Base-by-base conservation (phyloP, 64 coral and sea anemone species). In the Dendronephthya gigantea region DNA sequence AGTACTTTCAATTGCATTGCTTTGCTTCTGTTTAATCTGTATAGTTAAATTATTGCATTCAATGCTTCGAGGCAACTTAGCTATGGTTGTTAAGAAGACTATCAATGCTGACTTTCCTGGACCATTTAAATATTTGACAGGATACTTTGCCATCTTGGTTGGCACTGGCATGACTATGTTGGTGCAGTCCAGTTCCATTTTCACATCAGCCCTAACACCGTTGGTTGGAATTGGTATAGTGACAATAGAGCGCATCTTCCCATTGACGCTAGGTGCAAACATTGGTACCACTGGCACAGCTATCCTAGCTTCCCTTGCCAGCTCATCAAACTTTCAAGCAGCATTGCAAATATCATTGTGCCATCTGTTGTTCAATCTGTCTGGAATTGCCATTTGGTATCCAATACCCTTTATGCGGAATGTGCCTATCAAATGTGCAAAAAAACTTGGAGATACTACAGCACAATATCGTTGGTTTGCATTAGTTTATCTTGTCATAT, bases 141-240 rank as follows among this genome's bases (percentile, higher is more conserved):
- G 90, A 9, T 91, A 91, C 40, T 51, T 91, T 23, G 85, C 90
- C 31, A 91, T 91, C 30, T 4, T 91, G 0, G 81, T 91, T 27
- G 90, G 90, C 31, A 83, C 81, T 23, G 90, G 70, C 39, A 25
- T 91, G 85, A 91, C 90, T 34, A 87, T 91, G 35, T 81, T 91
- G 0, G 85, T 91, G 28, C 90, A 91, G 31, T 91, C 90, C 31
- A 91, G 90, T 51, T 91, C 90, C 28, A 91, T 91, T 13, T 91
- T 91, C 39, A 91, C 90, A 3, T 91, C 90, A 2, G 90, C 85
- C 5, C 81, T 91, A 9, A 91, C 90, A 8, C 90, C 90, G 83
- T 85, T 91, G 14, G 86, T 87, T 39, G 90, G 90, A 35, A 50
- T 91, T 22, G 90, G 90, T 16, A 85, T 91, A 1, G 90, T 91